Evolutionary conservation across 1,140 invertebrate genomes (phyloP).

Genomic region (Galleria mellonella): DNA sequence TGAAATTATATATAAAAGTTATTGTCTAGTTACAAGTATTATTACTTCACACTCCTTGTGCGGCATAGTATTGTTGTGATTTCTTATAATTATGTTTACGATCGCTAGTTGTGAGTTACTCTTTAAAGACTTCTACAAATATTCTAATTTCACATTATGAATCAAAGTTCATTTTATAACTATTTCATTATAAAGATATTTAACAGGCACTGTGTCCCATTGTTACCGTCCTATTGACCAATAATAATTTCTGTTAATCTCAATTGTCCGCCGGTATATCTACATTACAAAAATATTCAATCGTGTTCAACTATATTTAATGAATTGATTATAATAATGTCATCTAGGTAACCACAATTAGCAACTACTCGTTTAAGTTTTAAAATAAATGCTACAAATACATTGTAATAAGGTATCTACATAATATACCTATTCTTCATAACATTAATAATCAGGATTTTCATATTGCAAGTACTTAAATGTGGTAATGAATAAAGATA

Average conservation of each 20-base stretch:
- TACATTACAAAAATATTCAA: slow-evolving; percentile 1
- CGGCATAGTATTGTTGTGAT: slow-evolving; percentile 32
- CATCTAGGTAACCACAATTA: slow-evolving; percentile 4
- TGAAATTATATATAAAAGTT: slow-evolving; percentile 28
- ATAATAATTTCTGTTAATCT: slow-evolving; percentile 4
- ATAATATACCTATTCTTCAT: too few species aligned
- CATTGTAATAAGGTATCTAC: too few species aligned
- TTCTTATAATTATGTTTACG: slow-evolving; percentile 35
- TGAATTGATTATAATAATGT: slow-evolving; percentile 2
- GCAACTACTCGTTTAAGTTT: not conserved
- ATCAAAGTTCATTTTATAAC: too few species aligned
- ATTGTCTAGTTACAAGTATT: slow-evolving; percentile 24
- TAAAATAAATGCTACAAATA: slow-evolving; percentile 4
- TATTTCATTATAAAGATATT: too few species aligned
- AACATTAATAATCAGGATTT: too few species aligned
- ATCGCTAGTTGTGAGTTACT: slow-evolving; percentile 47
- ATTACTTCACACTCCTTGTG: slow-evolving; percentile 32
- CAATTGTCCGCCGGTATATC: not conserved
- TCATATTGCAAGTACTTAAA: not conserved
- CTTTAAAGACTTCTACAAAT: slow-evolving; percentile 1
- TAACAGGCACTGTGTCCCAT: slow-evolving; percentile 6
- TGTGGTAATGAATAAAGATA: slow-evolving; percentile 9
- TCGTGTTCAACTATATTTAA: slow-evolving; percentile 2
- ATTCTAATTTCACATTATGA: too few species aligned
- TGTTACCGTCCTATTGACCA: slow-evolving; percentile 30